Conservation (phyloP, 2,888 invertebrate species). For the Apodemia hepburni region DNA sequence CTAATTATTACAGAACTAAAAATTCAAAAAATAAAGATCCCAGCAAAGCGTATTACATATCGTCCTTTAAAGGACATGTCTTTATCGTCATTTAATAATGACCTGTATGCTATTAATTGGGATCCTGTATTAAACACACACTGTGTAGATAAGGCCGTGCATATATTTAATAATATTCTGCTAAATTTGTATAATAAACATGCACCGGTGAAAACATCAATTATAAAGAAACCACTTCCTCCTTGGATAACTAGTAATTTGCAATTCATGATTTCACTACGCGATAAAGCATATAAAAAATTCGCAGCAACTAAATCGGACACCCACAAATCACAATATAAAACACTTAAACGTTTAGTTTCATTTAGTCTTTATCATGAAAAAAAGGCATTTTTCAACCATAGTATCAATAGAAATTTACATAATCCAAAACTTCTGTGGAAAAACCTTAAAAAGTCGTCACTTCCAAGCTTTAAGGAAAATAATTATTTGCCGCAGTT, state of each 20-base stretch:
- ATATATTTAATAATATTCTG: background rate
- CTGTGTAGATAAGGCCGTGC: background rate
- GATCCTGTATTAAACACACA: background rate
- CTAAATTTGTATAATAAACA: background rate
- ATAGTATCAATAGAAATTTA: background rate
- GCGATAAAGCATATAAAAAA: constrained; percentile 1
- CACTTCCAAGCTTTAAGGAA: background rate
- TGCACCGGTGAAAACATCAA: background rate
- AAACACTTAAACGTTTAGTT: constrained; percentile 4
- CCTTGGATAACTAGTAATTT: background rate
- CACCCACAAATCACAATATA: background rate
- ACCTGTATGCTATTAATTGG: background rate
- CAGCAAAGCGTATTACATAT: background rate
- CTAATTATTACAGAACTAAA: background rate
- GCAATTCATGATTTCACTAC: background rate
- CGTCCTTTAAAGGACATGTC: background rate
- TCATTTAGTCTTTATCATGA: background rate
- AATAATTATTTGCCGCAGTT: background rate
- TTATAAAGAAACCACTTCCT: background rate
- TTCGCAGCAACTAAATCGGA: background rate
- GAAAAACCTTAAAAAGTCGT: background rate
- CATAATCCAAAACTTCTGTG: background rate
- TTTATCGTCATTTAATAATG: background rate
- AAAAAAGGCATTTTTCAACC: constrained; percentile 5
- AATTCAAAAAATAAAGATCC: constrained; percentile 1